Base-by-base conservation (phyloP, 2,888 invertebrate species). In the Eurois occulta region DNA sequence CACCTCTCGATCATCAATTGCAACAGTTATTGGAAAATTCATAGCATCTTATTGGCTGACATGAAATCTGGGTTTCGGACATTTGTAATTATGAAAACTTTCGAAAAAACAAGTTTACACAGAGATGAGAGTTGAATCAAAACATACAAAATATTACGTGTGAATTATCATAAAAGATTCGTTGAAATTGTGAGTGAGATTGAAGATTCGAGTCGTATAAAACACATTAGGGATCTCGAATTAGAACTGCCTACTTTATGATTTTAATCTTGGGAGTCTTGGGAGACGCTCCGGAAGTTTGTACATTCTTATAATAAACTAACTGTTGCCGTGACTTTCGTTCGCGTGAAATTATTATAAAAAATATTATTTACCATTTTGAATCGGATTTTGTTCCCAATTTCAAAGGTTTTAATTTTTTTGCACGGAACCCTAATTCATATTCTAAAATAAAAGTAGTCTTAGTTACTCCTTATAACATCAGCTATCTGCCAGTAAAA, bases 161-260 rank as follows among this genome's bases (percentile, higher is more conserved):
- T 64, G 41, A 84, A 48, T 79, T 84, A 72, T 62, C 35, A 46
- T 41, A 67, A 71, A 24, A 65, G 13, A 38, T 52, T 28, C 43
- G 43, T 72, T 52, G 28, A 73, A 58, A 38, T 58, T 72, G 58
- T 75, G 71, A 71, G 67, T 48, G 71, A 52, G 48, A 18, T 62
- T 69, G 46, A 74, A 69, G 70, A 78, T 72, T 41, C 66, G 8
- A 72, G 85, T 85, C 72, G 78, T 74, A 78, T 84, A 74, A 82
- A 83, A 85, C 24, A 78, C 83, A 86, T 84, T 72, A 86, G 48
- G 35, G 60, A 52, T 83, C 84, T 74, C 79, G 24, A 84, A 66
- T 84, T 84, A 86, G 84, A 84, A 28, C 72, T 74, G 68, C 65
- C 69, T 78, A 65, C 79, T 78, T 69, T 48, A 68, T 77, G 71